Evolutionary conservation across 2,113 vertebrate species (phyloP).

Genomic region (Stomatorhinus ivindoensis): DNA sequence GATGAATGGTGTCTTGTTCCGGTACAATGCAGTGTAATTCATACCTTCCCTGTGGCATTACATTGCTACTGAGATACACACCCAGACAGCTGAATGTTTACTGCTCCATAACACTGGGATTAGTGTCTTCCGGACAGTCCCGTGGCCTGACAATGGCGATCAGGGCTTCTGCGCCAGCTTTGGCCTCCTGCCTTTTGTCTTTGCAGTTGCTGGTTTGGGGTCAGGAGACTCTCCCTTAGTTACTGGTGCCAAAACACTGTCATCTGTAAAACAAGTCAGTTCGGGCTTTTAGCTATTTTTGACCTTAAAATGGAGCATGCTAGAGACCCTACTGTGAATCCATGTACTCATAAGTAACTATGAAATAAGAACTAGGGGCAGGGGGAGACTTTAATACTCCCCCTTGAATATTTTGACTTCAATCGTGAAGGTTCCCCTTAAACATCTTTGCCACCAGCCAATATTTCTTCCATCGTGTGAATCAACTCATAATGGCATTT

Average conservation of each 20-base stretch:
- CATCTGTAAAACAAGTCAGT: not conserved
- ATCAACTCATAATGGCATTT: not conserved
- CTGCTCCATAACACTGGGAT: not conserved
- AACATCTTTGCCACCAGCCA: not conserved
- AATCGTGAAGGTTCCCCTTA: not conserved
- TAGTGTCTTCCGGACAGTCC: not conserved
- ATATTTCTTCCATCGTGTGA: not conserved
- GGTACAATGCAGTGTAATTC: not conserved
- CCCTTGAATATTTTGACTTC: not conserved
- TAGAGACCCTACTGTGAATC: not conserved
- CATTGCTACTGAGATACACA: not conserved
- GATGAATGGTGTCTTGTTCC: not conserved
- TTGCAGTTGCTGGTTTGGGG: slow-evolving; percentile 30
- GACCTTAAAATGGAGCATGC: not conserved
- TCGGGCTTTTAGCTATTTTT: not conserved
- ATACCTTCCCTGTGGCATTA: not conserved
- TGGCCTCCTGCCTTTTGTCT: slow-evolving; percentile 28
- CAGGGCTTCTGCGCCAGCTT: slow-evolving; percentile 43
- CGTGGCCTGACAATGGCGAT: not conserved
- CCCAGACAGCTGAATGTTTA: not conserved
- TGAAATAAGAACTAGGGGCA: not conserved
- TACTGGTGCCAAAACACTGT: slow-evolving; percentile 22
- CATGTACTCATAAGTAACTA: not conserved
- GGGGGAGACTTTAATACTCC: not conserved
- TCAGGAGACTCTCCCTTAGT: slow-evolving; percentile 31